Conservation (phyloP, 2,888 invertebrate species). For the Cephus nigrinus region DNA sequence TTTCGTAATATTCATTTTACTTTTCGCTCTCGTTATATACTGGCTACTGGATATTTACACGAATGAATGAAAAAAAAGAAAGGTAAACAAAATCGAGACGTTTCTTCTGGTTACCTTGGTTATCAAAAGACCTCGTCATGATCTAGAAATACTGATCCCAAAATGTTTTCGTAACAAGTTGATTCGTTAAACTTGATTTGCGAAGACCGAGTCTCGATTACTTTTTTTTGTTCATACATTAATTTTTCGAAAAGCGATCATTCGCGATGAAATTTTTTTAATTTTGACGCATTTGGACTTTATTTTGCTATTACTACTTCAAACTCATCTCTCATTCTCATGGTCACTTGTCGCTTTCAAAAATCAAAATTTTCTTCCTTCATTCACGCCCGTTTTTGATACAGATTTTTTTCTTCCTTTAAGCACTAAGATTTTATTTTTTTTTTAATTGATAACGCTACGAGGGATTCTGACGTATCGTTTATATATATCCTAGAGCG, state of each 20-base stretch:
- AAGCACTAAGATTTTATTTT: no score
- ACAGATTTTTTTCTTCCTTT: no score
- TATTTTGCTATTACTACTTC: not conserved
- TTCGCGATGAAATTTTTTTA: constrained; percentile 15
- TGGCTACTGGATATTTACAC: constrained; percentile 42
- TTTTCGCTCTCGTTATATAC: no score
- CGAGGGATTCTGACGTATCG: no score
- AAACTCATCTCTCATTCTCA: constrained; percentile 15
- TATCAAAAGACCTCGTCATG: constrained; percentile 35
- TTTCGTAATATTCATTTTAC: no score
- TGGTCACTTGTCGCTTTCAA: constrained; percentile 27
- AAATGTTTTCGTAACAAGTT: no score
- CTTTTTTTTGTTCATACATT: constrained; percentile 12
- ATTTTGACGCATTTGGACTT: constrained; percentile 4
- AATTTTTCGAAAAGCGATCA: constrained; percentile 45
- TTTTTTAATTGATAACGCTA: no score
- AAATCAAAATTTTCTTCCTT: constrained; percentile 19
- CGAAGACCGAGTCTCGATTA: constrained; percentile 6
- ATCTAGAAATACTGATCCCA: no score
- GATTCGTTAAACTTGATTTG: constrained; percentile 1
- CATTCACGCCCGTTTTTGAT: no score
- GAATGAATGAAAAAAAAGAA: constrained; percentile 29
- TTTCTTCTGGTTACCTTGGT: constrained; percentile 24
- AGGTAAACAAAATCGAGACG: constrained; percentile 27
- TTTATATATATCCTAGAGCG: no score